Percentiles rank a stretch among this genome's conserved stretches.
phyloP scores from a whole-genome alignment of 2,797 vertebrate species.

The Margarornis squamiger region DNA sequence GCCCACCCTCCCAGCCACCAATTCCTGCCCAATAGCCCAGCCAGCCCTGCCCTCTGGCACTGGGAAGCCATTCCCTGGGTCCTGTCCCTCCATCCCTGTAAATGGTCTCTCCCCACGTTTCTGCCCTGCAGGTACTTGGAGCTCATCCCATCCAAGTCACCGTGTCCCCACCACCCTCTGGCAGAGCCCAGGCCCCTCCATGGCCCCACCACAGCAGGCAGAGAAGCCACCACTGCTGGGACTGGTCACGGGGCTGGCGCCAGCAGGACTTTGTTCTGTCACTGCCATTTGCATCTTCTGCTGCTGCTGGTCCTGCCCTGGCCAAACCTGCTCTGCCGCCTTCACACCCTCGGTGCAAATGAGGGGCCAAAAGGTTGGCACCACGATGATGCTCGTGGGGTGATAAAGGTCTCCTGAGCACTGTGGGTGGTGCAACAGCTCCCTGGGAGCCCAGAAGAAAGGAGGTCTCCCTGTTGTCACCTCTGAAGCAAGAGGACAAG shows the following conservation, averaged over 20 bases:
- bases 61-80: no score
- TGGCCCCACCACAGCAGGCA: not conserved
- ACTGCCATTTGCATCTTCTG: not conserved
- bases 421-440: not conserved
- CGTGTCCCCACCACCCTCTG: not conserved
- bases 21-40: not conserved
- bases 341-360: not conserved
- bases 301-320: not conserved
- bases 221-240: not conserved
- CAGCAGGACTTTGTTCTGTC: not conserved
- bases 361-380: not conserved
- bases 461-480: no score
- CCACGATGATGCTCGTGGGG: accelerated
- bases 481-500: not conserved
- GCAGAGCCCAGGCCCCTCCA: not conserved
- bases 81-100: not conserved
- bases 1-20: not conserved
- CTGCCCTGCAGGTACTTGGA: not conserved
- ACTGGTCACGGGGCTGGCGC: accelerated
- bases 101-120: not conserved
- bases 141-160: not conserved
- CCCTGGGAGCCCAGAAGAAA: not conserved
- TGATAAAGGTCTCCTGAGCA: no score
- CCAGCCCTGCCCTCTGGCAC: not conserved
- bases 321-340: not conserved